Evolutionary conservation across 1,140 invertebrate species (phyloP).

Genomic region (Bombus fervidus): DNA sequence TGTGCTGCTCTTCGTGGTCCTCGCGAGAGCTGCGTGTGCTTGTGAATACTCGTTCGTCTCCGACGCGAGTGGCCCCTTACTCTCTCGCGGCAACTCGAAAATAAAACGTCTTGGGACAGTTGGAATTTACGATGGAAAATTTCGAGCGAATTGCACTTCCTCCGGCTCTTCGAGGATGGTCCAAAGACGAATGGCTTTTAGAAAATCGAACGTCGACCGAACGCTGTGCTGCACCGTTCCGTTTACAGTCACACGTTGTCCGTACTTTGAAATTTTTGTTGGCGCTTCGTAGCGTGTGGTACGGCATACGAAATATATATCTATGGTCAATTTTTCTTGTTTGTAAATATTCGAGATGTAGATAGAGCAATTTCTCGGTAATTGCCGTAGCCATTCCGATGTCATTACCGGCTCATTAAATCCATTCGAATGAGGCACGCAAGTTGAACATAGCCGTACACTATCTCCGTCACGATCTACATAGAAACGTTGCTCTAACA

Average conservation of each 20-base stretch:
- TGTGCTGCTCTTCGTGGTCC: conserved; percentile 32
- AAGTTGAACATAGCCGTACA: background rate
- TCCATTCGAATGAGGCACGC: background rate
- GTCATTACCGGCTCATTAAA: conserved; percentile 6
- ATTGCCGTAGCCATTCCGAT: too few relatives aligned
- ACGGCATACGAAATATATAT: background rate
- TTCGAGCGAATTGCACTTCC: background rate
- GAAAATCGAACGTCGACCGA: background rate
- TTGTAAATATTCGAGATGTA: background rate
- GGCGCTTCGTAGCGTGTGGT: background rate
- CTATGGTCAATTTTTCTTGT: background rate
- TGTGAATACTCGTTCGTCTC: conserved; percentile 10
- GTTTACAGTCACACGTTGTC: background rate
- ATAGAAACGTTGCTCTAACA: conserved; percentile 3
- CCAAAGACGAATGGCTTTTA: background rate
- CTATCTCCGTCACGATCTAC: conserved; percentile 8
- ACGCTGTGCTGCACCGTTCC: background rate
- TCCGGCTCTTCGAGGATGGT: background rate
- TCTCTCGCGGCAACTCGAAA: background rate
- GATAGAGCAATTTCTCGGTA: background rate
- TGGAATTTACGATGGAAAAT: conserved; percentile 17
- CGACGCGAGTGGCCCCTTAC: background rate
- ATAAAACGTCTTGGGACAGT: background rate
- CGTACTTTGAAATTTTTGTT: background rate
- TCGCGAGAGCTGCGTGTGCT: conserved; percentile 26